Conservation (phyloP, 2,113 vertebrate genomes). For the Brevimyrus niger region DNA sequence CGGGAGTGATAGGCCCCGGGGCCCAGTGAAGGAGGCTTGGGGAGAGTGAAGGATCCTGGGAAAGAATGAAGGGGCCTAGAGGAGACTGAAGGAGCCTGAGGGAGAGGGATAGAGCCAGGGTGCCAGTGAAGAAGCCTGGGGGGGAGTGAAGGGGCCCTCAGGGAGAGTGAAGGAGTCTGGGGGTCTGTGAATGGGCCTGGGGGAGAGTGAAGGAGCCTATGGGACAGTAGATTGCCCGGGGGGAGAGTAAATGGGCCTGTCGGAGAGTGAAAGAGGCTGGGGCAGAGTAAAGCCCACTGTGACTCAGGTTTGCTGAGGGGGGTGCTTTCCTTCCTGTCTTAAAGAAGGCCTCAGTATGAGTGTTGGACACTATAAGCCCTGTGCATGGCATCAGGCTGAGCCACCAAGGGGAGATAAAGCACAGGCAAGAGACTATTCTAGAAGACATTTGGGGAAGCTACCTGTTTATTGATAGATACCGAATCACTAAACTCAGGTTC, state of each 20-base stretch:
- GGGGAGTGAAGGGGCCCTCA: neutral
- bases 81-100: neutral
- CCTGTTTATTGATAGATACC: conserved; percentile 52
- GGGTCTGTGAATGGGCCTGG: too few relatives aligned
- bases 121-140: neutral
- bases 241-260: neutral
- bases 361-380: conserved; percentile 11
- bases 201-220: neutral
- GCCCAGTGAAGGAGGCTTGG: neutral
- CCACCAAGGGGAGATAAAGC: conserved; percentile 47
- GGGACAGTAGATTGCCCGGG: too few relatives aligned
- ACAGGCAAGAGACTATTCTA: conserved; percentile 42
- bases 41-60: neutral
- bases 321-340: neutral
- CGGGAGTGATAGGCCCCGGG: neutral
- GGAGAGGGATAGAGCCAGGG: neutral
- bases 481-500: conserved; percentile 46
- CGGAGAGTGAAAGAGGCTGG: neutral
- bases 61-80: neutral
- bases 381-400: conserved; percentile 27
- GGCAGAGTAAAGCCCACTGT: neutral
- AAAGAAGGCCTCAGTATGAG: conserved; percentile 1
- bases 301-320: neutral
- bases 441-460: conserved; percentile 45
- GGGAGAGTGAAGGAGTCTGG: neutral